Base-by-base conservation (phyloP, 1,140 invertebrate species). In the Leptoteleia sp. region DNA sequence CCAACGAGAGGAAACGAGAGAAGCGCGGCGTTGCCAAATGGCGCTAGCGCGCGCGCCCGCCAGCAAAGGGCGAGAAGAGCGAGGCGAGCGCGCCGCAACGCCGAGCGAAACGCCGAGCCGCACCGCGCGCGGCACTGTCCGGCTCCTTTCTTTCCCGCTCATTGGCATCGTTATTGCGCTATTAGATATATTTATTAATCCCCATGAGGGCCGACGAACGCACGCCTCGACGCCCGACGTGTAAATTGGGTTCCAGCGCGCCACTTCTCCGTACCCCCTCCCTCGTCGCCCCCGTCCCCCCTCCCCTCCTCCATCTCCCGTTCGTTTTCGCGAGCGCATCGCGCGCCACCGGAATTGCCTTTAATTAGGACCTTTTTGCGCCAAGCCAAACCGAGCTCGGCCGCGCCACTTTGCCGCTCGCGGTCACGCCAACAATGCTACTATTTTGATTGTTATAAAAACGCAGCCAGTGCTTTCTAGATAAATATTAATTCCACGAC, bases 21-120 rank as follows among this genome's bases (percentile, higher is more conserved):
- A 48, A 43, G 43, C 55, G 57, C 73, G 57, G 13, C 65, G 73
- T 77, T 77, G 73, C 73, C 73, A 76, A 64, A 76, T 57, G n/a
- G n/a, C n/a, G n/a, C n/a, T n/a, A n/a, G n/a, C n/a, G n/a, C 64
- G 64, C 37, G 15, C 15, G 42, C n/a, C 43, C 17, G 64, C n/a
- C n/a, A n/a, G n/a, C n/a, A 40, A 68, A 68, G 62, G 65, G 57
- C 62, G 48, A 27, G 13, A 16, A 22, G 43, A 67, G 29, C 16
- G 31, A 45, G n/a, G 52, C 43, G 54, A 47, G 29, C 27, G 40
- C 33, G 43, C 0, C 33, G 22, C 8, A n/a, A n/a, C n/a, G n/a
- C n/a, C n/a, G n/a, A n/a, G n/a, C n/a, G n/a, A n/a, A n/a, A n/a
- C n/a, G n/a, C n/a, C n/a, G n/a, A n/a, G n/a, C n/a, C n/a, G n/a